phyloP scores from a whole-genome alignment of 1,140 invertebrate genomes.

The Oncopeltus fasciatus region DNA sequence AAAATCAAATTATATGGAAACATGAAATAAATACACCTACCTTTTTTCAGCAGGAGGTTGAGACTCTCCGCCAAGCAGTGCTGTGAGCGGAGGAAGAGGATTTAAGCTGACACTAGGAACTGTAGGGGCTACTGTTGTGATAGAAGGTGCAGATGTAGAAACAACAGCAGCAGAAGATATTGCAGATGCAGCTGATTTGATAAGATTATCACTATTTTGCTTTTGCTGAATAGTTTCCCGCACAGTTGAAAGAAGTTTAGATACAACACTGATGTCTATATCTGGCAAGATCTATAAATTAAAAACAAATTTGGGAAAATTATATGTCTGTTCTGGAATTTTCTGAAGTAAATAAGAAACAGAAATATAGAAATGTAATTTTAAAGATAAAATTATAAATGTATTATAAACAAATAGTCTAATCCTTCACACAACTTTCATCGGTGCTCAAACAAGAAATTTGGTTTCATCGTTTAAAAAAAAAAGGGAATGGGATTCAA shows the following conservation, averaged over 20 bases:
- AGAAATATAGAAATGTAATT: not conserved
- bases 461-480: too few relatives aligned
- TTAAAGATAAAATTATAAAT: not conserved
- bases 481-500: too few relatives aligned
- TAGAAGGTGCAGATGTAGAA: not conserved
- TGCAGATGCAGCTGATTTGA: not conserved
- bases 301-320: too few relatives aligned
- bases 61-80: too few relatives aligned
- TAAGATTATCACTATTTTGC: not conserved
- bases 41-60: slow-evolving; percentile 1
- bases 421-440: too few relatives aligned
- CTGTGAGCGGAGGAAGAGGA: too few relatives aligned
- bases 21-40: too few relatives aligned
- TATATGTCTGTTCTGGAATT: too few relatives aligned
- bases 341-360: too few relatives aligned
- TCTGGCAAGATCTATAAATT: slow-evolving; percentile 5
- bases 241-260: slow-evolving; percentile 8
- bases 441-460: too few relatives aligned
- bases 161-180: not conserved
- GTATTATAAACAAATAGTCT: not conserved
- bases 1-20: too few relatives aligned
- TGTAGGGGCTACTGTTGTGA: not conserved
- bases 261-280: slow-evolving; percentile 12
- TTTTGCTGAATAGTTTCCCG: slow-evolving; percentile 12
- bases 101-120: too few relatives aligned